Percentiles rank a stretch among this genome's conserved stretches.
Conservation (phyloP, 2,797 vertebrate species). For the Heteromormyrus szaboi region DNA sequence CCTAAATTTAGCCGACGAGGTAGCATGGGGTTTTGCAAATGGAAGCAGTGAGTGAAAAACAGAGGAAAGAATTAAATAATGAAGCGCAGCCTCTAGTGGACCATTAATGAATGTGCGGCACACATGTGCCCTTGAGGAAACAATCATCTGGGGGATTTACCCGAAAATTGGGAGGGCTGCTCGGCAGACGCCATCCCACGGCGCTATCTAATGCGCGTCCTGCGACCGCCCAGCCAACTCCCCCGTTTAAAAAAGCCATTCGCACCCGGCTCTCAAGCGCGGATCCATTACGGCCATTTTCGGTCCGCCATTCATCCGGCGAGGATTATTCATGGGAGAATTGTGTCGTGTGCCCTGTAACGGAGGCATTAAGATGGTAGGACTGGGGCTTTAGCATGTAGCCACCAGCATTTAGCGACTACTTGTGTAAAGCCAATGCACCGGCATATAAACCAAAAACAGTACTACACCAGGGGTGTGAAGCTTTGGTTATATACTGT, state of each 20-base stretch:
- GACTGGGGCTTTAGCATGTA: neutral
- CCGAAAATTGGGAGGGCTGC: conserved; percentile 56
- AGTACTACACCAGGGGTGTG: neutral
- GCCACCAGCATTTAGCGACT: neutral
- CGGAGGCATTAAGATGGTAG: neutral
- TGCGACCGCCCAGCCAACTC: conserved; percentile 38
- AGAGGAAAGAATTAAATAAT: conserved; percentile 57
- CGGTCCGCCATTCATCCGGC: conserved; percentile 28
- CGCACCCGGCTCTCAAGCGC: conserved; percentile 47
- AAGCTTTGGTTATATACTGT: neutral
- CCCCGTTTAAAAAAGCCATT: conserved; percentile 45
- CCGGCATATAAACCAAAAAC: neutral
- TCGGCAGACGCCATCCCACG: conserved; percentile 47
- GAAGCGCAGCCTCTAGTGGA: conserved; percentile 56
- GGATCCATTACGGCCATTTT: conserved; percentile 40
- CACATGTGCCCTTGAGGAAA: conserved; percentile 65
- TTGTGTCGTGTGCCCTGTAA: neutral
- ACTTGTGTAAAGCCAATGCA: neutral
- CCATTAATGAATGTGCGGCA: conserved; percentile 50
- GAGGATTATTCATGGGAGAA: conserved; percentile 37
- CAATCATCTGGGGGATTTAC: conserved; percentile 61
- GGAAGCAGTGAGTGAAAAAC: conserved; percentile 44
- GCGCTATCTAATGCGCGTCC: conserved; percentile 52
- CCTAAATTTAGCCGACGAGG: conserved; percentile 52
- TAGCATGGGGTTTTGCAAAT: conserved; percentile 60